A percentile compares a stretch with the other conserved stretches of the same genome.
These are phyloP conservation scores for Megaustenia siamemsis DNA, from an alignment of 2,888 invertebrate genomes.

Conservation along the genomic window DNA sequence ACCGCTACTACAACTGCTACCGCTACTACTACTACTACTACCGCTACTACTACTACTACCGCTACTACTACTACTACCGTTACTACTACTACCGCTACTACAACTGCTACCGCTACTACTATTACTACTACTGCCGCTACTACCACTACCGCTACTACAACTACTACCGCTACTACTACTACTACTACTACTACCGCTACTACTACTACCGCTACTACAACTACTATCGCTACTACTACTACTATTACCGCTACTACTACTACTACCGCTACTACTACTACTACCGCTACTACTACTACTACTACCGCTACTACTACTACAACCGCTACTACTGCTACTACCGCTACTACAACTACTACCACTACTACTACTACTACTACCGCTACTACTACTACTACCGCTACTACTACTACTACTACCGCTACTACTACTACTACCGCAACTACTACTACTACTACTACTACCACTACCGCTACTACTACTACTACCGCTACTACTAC, in stretches of 20 bases:
- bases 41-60: not conserved
- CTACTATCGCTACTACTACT: not conserved
- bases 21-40: constrained; percentile 18
- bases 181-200: constrained; percentile 50
- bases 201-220: constrained; percentile 32
- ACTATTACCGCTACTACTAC: constrained; percentile 24
- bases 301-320: constrained; percentile 11
- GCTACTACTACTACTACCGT: not conserved
- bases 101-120: constrained; percentile 49
- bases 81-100: constrained; percentile 48
- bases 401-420: constrained; percentile 30
- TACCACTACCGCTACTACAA: constrained; percentile 46
- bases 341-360: constrained; percentile 16
- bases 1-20: constrained; percentile 15
- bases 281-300: constrained; percentile 18
- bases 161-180: constrained; percentile 51
- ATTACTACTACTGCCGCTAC: constrained; percentile 48
- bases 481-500: not conserved
- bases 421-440: not conserved
- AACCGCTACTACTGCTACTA: too few relatives aligned
- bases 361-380: constrained; percentile 18
- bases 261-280: constrained; percentile 20
- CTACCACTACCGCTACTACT: constrained; percentile 1
- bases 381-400: constrained; percentile 23
- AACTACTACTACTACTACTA: constrained; percentile 23